These are phyloP conservation scores for Magallana ariakensis DNA, from an alignment of 1,140 invertebrate species.

Conservation along the genomic window DNA sequence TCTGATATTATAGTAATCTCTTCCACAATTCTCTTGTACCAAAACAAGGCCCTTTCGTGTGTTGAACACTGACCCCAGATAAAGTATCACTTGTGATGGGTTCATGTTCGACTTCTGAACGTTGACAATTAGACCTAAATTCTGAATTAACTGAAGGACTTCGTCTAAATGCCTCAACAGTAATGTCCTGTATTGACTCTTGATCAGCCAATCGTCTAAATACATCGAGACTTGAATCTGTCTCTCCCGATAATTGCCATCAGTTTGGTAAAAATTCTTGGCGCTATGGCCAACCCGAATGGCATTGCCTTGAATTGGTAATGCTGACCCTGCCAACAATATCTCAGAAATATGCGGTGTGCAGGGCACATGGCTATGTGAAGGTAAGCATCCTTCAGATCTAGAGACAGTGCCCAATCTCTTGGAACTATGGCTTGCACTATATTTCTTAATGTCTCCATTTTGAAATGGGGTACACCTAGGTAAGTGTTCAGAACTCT, in stretches of 20 bases:
- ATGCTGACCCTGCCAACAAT: too few species aligned
- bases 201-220: constrained; percentile 55
- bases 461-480: constrained; percentile 44
- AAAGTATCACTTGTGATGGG: too few species aligned
- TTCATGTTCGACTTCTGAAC: too few species aligned
- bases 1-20: background rate
- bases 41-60: background rate
- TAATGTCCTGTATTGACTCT: background rate
- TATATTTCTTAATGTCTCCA: constrained; percentile 32
- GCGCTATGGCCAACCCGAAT: too few species aligned
- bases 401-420: too few species aligned
- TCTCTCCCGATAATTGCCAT: background rate
- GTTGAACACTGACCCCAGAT: constrained; percentile 9
- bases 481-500: constrained; percentile 29
- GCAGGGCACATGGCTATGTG: too few species aligned
- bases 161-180: background rate
- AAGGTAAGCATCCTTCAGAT: too few species aligned
- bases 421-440: background rate
- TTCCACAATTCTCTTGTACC: background rate
- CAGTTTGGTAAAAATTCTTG: too few species aligned
- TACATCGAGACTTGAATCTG: constrained; percentile 46
- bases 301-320: too few species aligned
- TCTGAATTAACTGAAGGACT: too few species aligned
- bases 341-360: too few species aligned
- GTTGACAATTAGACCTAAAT: too few species aligned